Base-by-base conservation (phyloP, 37 sponge, comb jelly and placozoan genomes). In the Beroe ovata region DNA sequence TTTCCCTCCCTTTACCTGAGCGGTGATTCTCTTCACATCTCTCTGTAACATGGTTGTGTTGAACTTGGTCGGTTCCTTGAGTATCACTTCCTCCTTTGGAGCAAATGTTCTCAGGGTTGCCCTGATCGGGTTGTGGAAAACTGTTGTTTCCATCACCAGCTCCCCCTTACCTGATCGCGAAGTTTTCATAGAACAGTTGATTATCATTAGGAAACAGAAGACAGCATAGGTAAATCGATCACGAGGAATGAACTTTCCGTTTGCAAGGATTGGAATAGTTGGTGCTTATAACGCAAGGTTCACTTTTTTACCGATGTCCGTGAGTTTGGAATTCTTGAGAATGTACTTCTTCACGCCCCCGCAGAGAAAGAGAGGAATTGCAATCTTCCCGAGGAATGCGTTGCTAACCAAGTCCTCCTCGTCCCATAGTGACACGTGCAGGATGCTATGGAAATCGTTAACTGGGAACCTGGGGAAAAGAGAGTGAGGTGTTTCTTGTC, bases 361-460 rank as follows among this genome's bases (percentile, higher is more conserved):
- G 54, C 84, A 77, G 23, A 32, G 26, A 40, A 77, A 77, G 28
- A 77, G 41, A 38, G 84, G 84, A 25, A 77, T 77, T 3, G 84
- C 84, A 0, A 77, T 40, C 41, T 36, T 77, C 1, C 84, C 84
- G 1, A 77, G 28, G 23, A 42, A 25, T 1, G 21, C 84, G 33
- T 77, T 36, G 21, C n/a, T 42, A n/a, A 77, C 84, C 16, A 77
- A 54, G 23, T 77, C 84, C 28, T 77, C 84, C 54, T 77, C 84
- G 28, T 77, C 84, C 26, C 41, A 77, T 4, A 77, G 84, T 1
- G 84, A 77, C 0, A 77, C 11, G 84, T 77, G 28, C 54, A 77
- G 84, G 84, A 77, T 35, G 22, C 84, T 77, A 19, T 77, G 84
- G 54, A 32, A 77, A 40, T 77, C 84, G 47, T 77, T 77, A n/a